These are phyloP conservation scores for Venustoraphidia nigricollis DNA, from an alignment of 2,888 invertebrate genomes.

Conservation along the genomic window DNA sequence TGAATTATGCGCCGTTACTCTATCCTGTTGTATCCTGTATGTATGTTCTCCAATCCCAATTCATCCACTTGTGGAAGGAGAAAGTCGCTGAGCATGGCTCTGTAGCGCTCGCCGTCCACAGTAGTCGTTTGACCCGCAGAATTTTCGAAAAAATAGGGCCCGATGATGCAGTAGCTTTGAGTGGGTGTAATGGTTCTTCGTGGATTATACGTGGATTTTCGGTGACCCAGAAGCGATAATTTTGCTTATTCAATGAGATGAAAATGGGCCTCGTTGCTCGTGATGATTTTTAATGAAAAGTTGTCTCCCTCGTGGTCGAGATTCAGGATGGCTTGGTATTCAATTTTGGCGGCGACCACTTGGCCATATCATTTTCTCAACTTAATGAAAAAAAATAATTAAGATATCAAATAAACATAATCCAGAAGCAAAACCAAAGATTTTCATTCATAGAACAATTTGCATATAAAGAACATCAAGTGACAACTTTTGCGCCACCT, in stretches of 20 bases:
- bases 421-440: no score
- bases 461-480: no score
- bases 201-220: conserved; percentile 11
- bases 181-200: conserved; percentile 10
- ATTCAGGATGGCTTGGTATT: no score
- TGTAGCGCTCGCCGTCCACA: conserved; percentile 12
- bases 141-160: conserved; percentile 11
- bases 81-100: conserved; percentile 10
- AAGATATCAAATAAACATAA: no score
- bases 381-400: no score
- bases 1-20: conserved; percentile 2
- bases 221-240: conserved; percentile 10
- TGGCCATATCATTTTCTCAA: no score
- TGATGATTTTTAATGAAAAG: no score
- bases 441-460: no score
- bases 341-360: no score
- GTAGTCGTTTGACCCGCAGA: conserved; percentile 9
- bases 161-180: conserved; percentile 11
- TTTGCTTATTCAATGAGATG: conserved; percentile 6
- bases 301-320: no score
- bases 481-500: no score
- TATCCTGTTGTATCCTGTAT: conserved; percentile 9
- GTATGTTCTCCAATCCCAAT: conserved; percentile 9
- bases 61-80: conserved; percentile 6
- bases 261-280: conserved; percentile 6